Base-by-base conservation (phyloP, 1,140 invertebrate species). In the Heliothis subflexa region DNA sequence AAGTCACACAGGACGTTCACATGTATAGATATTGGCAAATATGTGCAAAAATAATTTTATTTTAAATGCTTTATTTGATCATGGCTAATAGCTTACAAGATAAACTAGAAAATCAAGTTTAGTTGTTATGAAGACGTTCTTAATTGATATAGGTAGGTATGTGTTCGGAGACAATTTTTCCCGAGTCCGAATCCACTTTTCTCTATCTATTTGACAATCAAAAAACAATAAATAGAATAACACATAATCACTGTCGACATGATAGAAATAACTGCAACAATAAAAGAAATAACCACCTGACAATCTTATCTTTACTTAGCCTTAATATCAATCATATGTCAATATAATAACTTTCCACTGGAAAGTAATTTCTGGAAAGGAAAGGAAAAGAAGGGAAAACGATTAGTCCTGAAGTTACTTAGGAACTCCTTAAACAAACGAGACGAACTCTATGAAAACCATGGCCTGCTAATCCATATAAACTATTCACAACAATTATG, bases 31-130 rank as follows among this genome's bases (percentile, higher is more conserved):
- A 28, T 62, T 16, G 9, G 59, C 21, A 62, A 62, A 62, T 62
- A 62, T 62, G 59, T 40, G 10, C 59, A n/a, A 13, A 62, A 62
- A 13, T 33, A 28, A 62, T 62, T 62, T 16, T 14, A 40, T 4
- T 16, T 18, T 18, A 16, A 14, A 62, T 62, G 28, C 21, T 62
- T 10, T 40, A 40, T 62, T 62, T 62, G 33, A n/a, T 10, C 9
- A 40, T 0, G 14, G 25, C 21, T 40, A 62, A 45, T 62, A 40
- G 59, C 28, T 18, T 47, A n/a, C n/a, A n/a, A 66, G 18, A 13
- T 14, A 16, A 66, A 47, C 62, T 47, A 28, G 59, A 47, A 66
- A 47, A 45, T 21, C 62, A 21, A 21, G 62, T 47, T 66, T 47
- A 9, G 62, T 45, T 47, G 40, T 47, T 18, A 66, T 47, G 40